Percentiles rank a stretch among this genome's conserved stretches.
phyloP scores from a whole-genome alignment of 2,888 invertebrate species.

The Drosophila stalkeri region DNA sequence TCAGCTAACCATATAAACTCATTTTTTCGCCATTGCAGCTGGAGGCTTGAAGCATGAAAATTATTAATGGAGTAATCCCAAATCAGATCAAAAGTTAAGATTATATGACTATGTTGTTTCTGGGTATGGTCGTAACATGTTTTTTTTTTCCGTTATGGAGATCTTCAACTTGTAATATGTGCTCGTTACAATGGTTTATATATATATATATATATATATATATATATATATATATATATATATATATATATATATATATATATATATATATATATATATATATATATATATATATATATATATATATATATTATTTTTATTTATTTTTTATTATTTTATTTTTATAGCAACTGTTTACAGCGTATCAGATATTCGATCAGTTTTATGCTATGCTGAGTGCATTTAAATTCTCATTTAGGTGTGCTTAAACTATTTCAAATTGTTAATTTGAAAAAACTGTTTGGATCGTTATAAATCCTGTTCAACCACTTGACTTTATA shows the following conservation, averaged over 20 bases:
- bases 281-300: neutral
- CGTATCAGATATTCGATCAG: neutral
- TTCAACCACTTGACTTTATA: neutral
- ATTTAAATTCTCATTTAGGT: constrained; percentile 1
- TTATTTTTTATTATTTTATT: too few relatives aligned
- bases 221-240: neutral
- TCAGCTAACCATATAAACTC: neutral
- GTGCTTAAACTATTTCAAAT: neutral
- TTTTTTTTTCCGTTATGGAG: neutral
- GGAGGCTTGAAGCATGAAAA: neutral
- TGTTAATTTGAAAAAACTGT: neutral
- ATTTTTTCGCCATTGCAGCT: neutral
- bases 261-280: neutral
- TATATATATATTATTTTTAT: too few relatives aligned
- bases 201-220: neutral
- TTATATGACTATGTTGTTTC: neutral
- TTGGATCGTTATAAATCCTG: constrained; percentile 5
- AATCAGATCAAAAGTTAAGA: neutral
- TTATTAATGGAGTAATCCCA: constrained; percentile 1
- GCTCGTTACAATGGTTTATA: neutral
- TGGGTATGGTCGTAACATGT: neutral
- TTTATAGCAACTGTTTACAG: neutral
- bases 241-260: neutral
- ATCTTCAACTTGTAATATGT: neutral
- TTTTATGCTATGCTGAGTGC: neutral